Base-by-base conservation (phyloP, 2,888 invertebrate genomes). In the Esperia sulphurella region DNA sequence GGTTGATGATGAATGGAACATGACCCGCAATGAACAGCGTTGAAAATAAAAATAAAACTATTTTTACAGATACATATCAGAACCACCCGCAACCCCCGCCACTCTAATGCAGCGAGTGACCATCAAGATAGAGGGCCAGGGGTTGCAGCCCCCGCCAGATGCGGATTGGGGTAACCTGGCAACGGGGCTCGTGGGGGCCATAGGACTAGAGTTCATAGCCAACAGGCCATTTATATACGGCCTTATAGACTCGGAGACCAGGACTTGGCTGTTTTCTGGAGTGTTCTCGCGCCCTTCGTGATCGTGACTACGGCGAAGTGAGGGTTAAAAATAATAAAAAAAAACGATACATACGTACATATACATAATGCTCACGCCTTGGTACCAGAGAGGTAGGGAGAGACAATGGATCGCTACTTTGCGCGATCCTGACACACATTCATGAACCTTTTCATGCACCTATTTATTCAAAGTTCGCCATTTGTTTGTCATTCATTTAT, bases 171-270 rank as follows among this genome's bases (percentile, higher is more conserved):
- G 9, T 40, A 3, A 1, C 35, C 49, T 59, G 1, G 62, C 53
- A 0, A 61, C 59, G 0, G 63, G 58, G 0, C 10, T 65, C 2
- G 65, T 63, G 0, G 49, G 52, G 0, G 57, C 52, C 0, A 45
- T 63, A 0, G 69, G 68, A 0, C 52, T 57, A 0, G 59, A 63
- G 14, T 75, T 75, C 13, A 58, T 64, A 0, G 68, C 66, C 0
- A 63, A 75, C 14, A 58, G 57, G 21, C 73, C 75, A 0, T 75
- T 75, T 39, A 48, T 69, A 50, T 73, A 58, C 29, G 68, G 58
- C 0, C 46, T 75, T 0, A 58, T 70, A 13, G 71, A 75, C 51
- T 53, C 62, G 0, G 53, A 63, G 21, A 65, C 65, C 0, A 51
- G 51, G 2, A 63, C 64, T 0, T 65, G 62, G 30, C 7, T 69